Evolutionary conservation across 2,113 vertebrate genomes (phyloP).

Genomic region (Silurus meridionalis): DNA sequence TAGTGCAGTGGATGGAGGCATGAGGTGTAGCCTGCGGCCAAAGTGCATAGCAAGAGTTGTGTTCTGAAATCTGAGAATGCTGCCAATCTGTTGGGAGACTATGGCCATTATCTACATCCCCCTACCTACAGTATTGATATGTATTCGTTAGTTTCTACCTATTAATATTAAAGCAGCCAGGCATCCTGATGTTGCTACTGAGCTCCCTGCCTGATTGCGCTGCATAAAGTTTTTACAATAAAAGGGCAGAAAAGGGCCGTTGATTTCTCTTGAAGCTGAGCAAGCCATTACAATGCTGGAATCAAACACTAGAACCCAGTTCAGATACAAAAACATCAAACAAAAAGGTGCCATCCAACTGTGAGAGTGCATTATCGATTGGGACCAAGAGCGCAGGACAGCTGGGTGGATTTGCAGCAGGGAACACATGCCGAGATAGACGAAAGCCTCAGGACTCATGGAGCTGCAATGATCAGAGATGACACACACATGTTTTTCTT

Average conservation of each 20-base stretch:
- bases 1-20: slow-evolving; percentile 55
- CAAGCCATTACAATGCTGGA: slow-evolving; percentile 24
- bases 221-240: slow-evolving; percentile 14
- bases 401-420: slow-evolving; percentile 8
- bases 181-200: neutral
- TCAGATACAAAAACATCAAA: slow-evolving; percentile 58
- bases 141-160: slow-evolving; percentile 64
- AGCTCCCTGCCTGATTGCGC: slow-evolving; percentile 16
- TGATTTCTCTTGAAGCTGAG: slow-evolving; percentile 18
- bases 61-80: slow-evolving; percentile 35
- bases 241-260: neutral
- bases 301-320: slow-evolving; percentile 31
- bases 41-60: slow-evolving; percentile 22
- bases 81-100: slow-evolving; percentile 36
- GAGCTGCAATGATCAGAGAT: slow-evolving; percentile 21
- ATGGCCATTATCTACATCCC: slow-evolving; percentile 46
- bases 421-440: slow-evolving; percentile 33
- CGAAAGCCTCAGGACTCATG: slow-evolving; percentile 2
- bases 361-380: slow-evolving; percentile 61
- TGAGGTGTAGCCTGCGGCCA: slow-evolving; percentile 57
- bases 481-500: neutral
- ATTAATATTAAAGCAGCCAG: slow-evolving; percentile 61
- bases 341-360: slow-evolving; percentile 55
- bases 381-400: slow-evolving; percentile 49
- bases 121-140: slow-evolving; percentile 68